These are phyloP conservation scores for Aix galericulata DNA, from an alignment of 2,113 vertebrate species.

Conservation along the genomic window DNA sequence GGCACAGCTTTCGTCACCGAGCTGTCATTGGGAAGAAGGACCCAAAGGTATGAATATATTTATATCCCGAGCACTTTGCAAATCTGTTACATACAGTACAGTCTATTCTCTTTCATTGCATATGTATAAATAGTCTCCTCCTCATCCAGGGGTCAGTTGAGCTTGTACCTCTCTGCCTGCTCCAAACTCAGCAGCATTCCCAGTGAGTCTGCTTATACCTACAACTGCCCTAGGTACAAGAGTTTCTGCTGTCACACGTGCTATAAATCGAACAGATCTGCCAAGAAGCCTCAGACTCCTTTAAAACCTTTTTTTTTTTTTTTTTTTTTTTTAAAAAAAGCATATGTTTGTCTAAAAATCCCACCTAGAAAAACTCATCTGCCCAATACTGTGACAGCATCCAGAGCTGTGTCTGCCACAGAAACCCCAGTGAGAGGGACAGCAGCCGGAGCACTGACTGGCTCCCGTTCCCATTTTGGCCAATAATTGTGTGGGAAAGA, in stretches of 20 bases:
- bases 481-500: neutral
- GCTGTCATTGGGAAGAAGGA: neutral
- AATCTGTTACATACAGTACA: constrained; percentile 45
- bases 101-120: constrained; percentile 29
- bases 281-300: neutral
- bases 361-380: neutral
- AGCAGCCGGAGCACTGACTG: neutral
- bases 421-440: neutral
- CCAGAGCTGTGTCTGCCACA: neutral
- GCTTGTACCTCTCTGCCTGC: neutral
- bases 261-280: neutral
- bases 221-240: neutral
- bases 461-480: neutral
- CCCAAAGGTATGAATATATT: constrained; percentile 8
- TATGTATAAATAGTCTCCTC: constrained; percentile 42
- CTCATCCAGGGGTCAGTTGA: neutral
- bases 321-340: neutral
- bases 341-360: neutral
- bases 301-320: neutral
- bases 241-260: neutral
- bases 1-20: neutral
- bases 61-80: constrained; percentile 23
- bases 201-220: neutral
- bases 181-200: neutral
- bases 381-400: neutral